A percentile compares a stretch with the other conserved stretches of the same genome.
These are phyloP conservation scores for Sussaba pulchella DNA, from an alignment of 2,888 invertebrate species.

Conservation along the genomic window DNA sequence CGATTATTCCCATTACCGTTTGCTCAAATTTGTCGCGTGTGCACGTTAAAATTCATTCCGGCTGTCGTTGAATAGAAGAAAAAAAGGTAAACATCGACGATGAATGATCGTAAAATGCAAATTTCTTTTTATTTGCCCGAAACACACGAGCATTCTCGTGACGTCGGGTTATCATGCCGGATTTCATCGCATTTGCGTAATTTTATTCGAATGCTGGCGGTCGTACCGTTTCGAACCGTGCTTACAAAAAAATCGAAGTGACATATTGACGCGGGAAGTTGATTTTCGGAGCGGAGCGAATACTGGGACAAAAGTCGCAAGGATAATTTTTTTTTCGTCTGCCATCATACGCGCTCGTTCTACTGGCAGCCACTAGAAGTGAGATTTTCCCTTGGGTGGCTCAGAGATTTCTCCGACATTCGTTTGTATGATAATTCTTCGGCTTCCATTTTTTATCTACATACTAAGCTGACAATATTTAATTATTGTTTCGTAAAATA, in stretches of 20 bases:
- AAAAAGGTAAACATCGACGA: background rate
- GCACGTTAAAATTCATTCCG: background rate
- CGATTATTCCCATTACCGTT: slow-evolving; percentile 22
- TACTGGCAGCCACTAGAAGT: background rate
- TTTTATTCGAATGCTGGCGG: slow-evolving; percentile 54
- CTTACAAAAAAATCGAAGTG: slow-evolving; percentile 25
- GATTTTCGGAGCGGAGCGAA: slow-evolving; percentile 4
- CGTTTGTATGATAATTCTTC: no score
- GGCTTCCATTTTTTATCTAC: no score
- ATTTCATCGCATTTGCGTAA: slow-evolving; percentile 55
- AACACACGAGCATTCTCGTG: slow-evolving; percentile 42
- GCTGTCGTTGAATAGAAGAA: no score
- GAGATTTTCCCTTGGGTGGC: background rate
- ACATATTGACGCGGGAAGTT: background rate
- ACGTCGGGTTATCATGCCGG: slow-evolving; percentile 43
- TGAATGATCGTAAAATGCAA: slow-evolving; percentile 56
- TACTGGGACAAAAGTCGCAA: background rate
- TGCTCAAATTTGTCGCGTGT: background rate
- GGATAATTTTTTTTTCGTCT: background rate
- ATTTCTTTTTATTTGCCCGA: slow-evolving; percentile 26
- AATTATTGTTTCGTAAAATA: no score
- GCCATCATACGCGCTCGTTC: background rate
- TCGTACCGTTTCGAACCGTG: background rate
- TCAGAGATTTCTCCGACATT: background rate
- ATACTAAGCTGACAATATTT: no score